Evolutionary conservation across 2,888 invertebrate species (phyloP).

Genomic region (Xestobium rufovillosum): DNA sequence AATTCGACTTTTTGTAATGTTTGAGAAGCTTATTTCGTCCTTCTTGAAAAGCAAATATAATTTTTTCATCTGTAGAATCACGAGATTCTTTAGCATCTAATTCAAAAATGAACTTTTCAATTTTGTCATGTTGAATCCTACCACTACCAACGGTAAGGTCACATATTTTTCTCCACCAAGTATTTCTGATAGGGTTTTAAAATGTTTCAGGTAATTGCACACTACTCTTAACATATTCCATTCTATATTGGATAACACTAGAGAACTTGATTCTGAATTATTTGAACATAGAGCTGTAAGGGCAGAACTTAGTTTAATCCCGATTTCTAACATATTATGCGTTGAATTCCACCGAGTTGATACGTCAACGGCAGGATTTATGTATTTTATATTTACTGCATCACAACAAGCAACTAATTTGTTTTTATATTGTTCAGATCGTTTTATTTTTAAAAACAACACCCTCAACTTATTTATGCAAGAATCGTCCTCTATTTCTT

Average conservation of each 20-base stretch:
- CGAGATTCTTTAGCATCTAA: slow-evolving; percentile 21
- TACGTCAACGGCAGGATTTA: background rate
- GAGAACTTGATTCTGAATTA: background rate
- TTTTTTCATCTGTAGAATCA: slow-evolving; percentile 18
- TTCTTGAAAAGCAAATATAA: slow-evolving; percentile 22
- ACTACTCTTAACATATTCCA: slow-evolving; percentile 5
- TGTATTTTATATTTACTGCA: slow-evolving; percentile 4
- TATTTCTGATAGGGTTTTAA: slow-evolving; percentile 14
- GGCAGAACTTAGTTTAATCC: background rate
- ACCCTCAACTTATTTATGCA: background rate
- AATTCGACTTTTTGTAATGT: slow-evolving; percentile 26
- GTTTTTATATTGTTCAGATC: slow-evolving; percentile 4
- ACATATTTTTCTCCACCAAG: slow-evolving; percentile 23
- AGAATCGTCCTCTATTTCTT: no score
- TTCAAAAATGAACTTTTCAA: slow-evolving; percentile 17
- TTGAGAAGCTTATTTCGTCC: slow-evolving; percentile 25
- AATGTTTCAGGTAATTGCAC: slow-evolving; percentile 12
- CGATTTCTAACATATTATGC: slow-evolving; percentile 2
- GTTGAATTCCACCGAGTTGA: slow-evolving; percentile 1
- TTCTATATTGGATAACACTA: background rate
- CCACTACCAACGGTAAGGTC: slow-evolving; percentile 20
- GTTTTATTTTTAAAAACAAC: background rate
- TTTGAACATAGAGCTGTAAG: background rate
- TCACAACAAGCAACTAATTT: slow-evolving; percentile 3
- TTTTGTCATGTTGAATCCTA: slow-evolving; percentile 22